A percentile compares a stretch with the other conserved stretches of the same genome.
Evolutionary conservation across 2,113 vertebrate genomes (phyloP).

Genomic region (Balaenoptera acutorostrata): DNA sequence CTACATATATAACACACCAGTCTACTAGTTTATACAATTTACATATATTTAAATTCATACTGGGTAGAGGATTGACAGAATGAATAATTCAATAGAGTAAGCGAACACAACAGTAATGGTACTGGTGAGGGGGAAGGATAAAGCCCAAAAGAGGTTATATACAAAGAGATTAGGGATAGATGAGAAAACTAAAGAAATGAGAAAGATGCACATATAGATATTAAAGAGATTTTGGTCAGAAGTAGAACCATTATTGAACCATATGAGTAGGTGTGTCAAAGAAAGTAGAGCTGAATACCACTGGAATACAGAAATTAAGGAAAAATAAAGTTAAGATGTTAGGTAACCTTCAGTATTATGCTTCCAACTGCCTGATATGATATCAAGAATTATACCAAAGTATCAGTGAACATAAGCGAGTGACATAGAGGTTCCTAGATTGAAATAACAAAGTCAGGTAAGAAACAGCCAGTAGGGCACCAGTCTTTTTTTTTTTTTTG

Average conservation of each 20-base stretch:
- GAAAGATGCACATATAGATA: neutral
- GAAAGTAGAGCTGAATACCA: neutral
- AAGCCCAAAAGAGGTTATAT: neutral
- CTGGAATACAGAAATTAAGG: slow-evolving; percentile 25
- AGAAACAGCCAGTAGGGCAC: neutral
- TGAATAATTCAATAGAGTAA: neutral
- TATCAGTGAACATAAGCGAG: neutral
- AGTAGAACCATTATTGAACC: slow-evolving; percentile 14
- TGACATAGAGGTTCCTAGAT: neutral
- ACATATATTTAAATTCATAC: neutral
- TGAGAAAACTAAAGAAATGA: neutral
- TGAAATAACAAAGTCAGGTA: neutral
- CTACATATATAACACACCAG: slow-evolving; percentile 1
- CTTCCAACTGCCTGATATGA: neutral
- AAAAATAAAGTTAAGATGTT: slow-evolving; percentile 14
- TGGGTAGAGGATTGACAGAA: neutral
- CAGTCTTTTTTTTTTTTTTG: neutral
- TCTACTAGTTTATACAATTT: neutral
- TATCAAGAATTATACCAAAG: neutral
- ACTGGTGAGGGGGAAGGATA: neutral
- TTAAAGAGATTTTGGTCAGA: neutral
- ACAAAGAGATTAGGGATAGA: neutral
- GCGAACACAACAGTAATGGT: neutral
- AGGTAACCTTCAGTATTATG: neutral
- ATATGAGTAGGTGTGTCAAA: neutral